These are phyloP conservation scores for Eutolmus rufibarbis DNA, from an alignment of 2,888 invertebrate genomes.

Conservation along the genomic window DNA sequence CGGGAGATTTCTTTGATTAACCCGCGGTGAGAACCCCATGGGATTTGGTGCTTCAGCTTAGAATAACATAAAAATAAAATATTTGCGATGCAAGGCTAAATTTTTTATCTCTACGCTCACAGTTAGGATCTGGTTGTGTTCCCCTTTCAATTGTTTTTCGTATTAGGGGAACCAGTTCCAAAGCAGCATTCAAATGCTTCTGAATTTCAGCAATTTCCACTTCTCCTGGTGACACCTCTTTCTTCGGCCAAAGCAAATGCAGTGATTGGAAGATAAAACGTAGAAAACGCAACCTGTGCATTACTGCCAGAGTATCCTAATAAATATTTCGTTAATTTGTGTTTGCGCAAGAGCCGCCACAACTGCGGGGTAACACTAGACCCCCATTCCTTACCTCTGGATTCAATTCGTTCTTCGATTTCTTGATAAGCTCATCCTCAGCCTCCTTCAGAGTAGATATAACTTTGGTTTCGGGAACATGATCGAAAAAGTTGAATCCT, in stretches of 20 bases:
- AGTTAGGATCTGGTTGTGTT: conserved; percentile 69
- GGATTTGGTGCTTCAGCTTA: conserved; percentile 73
- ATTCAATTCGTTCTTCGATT: conserved; percentile 64
- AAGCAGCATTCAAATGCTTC: conserved; percentile 79
- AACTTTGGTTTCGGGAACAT: conserved; percentile 82
- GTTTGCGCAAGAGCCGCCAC: background rate
- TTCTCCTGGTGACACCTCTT: conserved; percentile 64
- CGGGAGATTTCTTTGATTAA: conserved; percentile 94
- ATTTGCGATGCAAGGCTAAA: background rate
- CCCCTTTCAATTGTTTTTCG: conserved; percentile 78
- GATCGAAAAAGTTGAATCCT: conserved; percentile 77
- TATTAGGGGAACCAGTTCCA: conserved; percentile 83
- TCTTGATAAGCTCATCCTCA: conserved; percentile 86
- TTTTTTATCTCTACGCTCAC: conserved; percentile 50
- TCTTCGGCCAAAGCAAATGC: conserved; percentile 59
- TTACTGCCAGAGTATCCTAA: conserved; percentile 72
- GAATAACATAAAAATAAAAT: background rate
- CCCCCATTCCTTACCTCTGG: conserved; percentile 62
- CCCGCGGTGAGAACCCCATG: conserved; percentile 96
- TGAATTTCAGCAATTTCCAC: conserved; percentile 77
- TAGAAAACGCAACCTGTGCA: conserved; percentile 84
- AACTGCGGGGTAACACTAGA: background rate
- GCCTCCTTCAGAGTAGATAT: conserved; percentile 83
- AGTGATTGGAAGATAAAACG: conserved; percentile 86
- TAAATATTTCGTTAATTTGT: conserved; percentile 55